Base-by-base conservation (phyloP, 2,888 invertebrate genomes). In the Quadroppia sp. region DNA sequence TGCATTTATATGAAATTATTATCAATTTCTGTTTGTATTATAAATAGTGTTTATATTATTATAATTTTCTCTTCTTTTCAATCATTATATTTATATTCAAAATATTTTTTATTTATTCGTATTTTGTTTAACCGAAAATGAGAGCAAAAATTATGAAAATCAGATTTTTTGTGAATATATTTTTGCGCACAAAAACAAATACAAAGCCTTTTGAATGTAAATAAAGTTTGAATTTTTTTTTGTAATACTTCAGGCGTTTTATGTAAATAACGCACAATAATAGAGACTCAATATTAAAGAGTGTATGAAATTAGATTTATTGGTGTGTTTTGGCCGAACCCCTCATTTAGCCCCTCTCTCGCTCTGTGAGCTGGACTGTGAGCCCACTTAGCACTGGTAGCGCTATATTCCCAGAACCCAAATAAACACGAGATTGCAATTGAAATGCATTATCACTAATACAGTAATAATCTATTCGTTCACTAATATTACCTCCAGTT, bases 381-480 rank as follows among this genome's bases (percentile, higher is more conserved):
- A 50, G 7, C 4, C 50, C 28, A 23, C 28, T 56, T 28, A 20
- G 25, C 11, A 23, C 50, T 20, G 20, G 53, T 25, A 25, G 11
- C 4, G 9, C 36, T 45, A 28, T 13, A 61, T 61, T 61, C 61
- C 61, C 61, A 30, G 36, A n/a, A 20, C 61, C 32, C n/a, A 61
- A 32, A 30, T 61, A 32, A 32, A 61, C 61, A 61, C n/a, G 61
- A 61, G 61, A 61, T 61, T 61, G 61, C 32, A 61, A 61, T 61
- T 61, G 32, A 61, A 61, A 36, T 61, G 32, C 61, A 61, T 61
- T 61, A 61, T 61, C 61, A 32, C 32, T 61, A 28, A n/a, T 17
- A 36, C n/a, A 36, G 9, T 61, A 30, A 61, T 61, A 61, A 36
- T 61, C 36, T 36, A 30, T 61, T 61, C 32, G 61, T 36, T 25